Evolutionary conservation across 23 tunicate genomes (phyloP).

Genomic region (Styela plicata): DNA sequence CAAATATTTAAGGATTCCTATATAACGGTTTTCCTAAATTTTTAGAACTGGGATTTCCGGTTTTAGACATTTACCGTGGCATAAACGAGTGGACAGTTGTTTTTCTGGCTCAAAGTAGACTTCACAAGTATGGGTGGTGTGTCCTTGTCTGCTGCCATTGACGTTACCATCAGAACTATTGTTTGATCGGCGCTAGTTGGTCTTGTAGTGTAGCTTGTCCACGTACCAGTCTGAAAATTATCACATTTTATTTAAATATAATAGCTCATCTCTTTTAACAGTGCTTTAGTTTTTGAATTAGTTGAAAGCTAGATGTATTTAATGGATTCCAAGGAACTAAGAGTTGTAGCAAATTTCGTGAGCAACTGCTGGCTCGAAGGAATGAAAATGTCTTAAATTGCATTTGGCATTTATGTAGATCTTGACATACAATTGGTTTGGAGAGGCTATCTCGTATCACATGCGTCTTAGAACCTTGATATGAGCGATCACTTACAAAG

Average conservation of each 20-base stretch:
- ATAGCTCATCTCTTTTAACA: no score
- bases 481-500: no score
- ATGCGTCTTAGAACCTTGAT: no score
- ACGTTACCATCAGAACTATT: conserved; percentile 33
- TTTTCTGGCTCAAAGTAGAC: conserved; percentile 21
- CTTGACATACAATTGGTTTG: no score
- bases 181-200: background rate
- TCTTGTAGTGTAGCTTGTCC: conserved; percentile 21
- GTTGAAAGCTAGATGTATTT: background rate
- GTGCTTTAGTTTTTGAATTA: no score
- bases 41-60: background rate
- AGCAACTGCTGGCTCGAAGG: no score
- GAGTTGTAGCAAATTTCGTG: background rate
- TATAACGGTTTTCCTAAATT: background rate
- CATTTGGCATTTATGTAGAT: no score
- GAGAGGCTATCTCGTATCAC: no score
- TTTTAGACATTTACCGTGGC: conserved; percentile 26
- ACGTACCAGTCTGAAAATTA: conserved; percentile 30
- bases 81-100: conserved; percentile 31
- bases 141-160: conserved; percentile 42
- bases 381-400: no score
- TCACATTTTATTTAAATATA: no score
- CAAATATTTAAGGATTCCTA: no score
- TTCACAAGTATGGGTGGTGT: conserved; percentile 40
- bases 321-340: background rate